A percentile compares a stretch with the other conserved stretches of the same genome.
Evolutionary conservation across 2,797 vertebrate species (phyloP).

Genomic region (Fistularia tabacaria): DNA sequence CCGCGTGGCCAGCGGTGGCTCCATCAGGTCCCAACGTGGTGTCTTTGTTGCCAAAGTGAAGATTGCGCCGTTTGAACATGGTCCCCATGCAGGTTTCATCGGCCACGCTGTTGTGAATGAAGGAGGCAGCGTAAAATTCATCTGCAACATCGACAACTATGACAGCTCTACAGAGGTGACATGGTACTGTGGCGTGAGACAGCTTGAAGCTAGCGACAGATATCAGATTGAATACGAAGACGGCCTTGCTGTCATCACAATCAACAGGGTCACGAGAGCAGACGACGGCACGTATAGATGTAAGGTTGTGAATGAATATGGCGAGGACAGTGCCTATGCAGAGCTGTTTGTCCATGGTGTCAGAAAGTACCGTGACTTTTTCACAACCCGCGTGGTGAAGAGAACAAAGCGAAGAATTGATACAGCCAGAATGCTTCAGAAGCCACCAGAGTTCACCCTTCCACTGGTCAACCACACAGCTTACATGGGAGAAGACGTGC

Average conservation of each 20-base stretch:
- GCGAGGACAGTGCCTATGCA: conserved; percentile 92
- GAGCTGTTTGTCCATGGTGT: conserved; percentile 91
- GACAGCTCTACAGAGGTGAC: conserved; percentile 93
- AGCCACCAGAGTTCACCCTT: conserved; percentile 96
- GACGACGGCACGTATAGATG: conserved; percentile 97
- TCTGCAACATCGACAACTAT: conserved; percentile 95
- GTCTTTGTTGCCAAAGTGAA: conserved; percentile 92
- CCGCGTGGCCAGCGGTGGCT: conserved; percentile 88
- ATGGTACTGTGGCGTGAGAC: conserved; percentile 96
- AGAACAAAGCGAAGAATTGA: conserved; percentile 93
- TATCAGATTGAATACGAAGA: conserved; percentile 94
- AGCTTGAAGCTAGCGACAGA: conserved; percentile 88
- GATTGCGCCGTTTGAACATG: conserved; percentile 95
- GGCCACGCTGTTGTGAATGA: conserved; percentile 83
- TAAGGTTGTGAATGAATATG: conserved; percentile 95
- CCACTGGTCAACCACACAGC: conserved; percentile 90
- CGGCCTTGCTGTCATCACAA: conserved; percentile 86
- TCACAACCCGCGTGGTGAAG: conserved; percentile 86
- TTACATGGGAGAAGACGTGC: conserved; percentile 87
- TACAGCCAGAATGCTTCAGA: conserved; percentile 90
- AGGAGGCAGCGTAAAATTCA: conserved; percentile 85
- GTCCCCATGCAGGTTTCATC: conserved; percentile 89
- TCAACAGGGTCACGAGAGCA: conserved; percentile 86
- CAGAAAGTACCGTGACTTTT: conserved; percentile 87
- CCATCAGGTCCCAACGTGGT: conserved; percentile 89